A percentile compares a stretch with the other conserved stretches of the same genome.
Evolutionary conservation across 2,113 vertebrate species (phyloP).

Genomic region (Oreochromis spilurus): DNA sequence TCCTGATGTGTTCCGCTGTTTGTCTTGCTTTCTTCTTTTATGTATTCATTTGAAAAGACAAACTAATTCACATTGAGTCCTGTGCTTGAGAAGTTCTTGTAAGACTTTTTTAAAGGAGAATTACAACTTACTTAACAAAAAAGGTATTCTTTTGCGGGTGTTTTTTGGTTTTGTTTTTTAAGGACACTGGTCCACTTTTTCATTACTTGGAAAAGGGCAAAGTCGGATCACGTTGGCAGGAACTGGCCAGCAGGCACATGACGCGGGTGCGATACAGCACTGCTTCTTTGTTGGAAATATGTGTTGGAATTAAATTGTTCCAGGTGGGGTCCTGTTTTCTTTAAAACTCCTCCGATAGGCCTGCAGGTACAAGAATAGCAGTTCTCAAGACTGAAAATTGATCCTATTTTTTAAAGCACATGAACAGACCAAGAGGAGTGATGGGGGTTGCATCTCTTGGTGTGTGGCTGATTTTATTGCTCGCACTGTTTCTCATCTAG

Average conservation of each 20-base stretch:
- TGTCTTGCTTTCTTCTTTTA: constrained; percentile 22
- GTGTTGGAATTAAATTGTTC: constrained; percentile 55
- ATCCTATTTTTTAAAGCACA: constrained; percentile 36
- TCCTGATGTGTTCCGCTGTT: constrained; percentile 11
- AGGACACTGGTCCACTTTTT: neutral
- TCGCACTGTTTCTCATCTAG: constrained; percentile 21
- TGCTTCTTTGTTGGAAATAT: constrained; percentile 28
- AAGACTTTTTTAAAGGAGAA: neutral
- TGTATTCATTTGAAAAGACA: neutral
- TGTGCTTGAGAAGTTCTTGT: neutral
- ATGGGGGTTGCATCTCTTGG: constrained; percentile 11
- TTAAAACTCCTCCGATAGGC: constrained; percentile 36
- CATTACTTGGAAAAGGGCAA: neutral
- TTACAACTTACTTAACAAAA: neutral
- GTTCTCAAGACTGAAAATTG: constrained; percentile 44
- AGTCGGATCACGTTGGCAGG: constrained; percentile 4
- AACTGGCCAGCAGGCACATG: neutral
- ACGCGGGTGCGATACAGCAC: neutral
- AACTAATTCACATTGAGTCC: constrained; percentile 15
- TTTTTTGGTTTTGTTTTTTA: neutral
- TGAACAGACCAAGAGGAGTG: constrained; percentile 15
- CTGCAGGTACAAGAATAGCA: constrained; percentile 53
- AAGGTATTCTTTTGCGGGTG: neutral
- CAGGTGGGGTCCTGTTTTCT: constrained; percentile 53
- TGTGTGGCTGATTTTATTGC: constrained; percentile 40